Evolutionary conservation across 2,797 vertebrate species (phyloP), one percentile per base, ranked within the genome.

Genomic region (Tachyglossus aculeatus): DNA sequence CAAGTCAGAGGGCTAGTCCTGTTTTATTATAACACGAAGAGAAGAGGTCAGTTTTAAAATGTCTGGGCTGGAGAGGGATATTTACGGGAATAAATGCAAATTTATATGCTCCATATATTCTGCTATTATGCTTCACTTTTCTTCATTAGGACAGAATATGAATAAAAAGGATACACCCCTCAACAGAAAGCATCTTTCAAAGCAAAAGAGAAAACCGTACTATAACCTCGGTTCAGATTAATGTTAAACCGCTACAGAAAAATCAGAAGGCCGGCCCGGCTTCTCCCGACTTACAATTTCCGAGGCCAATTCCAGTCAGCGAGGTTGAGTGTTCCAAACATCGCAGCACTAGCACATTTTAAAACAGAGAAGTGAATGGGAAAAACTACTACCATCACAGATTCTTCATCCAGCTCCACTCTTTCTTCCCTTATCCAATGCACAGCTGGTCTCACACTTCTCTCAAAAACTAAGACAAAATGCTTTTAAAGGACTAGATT

Each of bases 371-470:
- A 1, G 15, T 45, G 54, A 40, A 71, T 11, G 47, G 5, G 37
- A 36, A 52, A 25, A 70, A 34, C 37, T 34, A 19, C n/a, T 34
- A 61, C 9, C 29, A 37, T 44, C 6, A 9, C 2, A 52, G 33
- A 31, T 55, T 43, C 41, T 2, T 25, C 21, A 29, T 19, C 10
- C 19, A 37, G n/a, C n/a, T 47, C 12, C 51, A 19, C 34, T 18
- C 29, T 24, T 6, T 58, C 34, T 15, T 71, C 36, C 59, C n/a
- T 18, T n/a, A 15, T 38, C 32, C 54, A 65, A 47, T 45, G 63
- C 48, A 50, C 76, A 86, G 40, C 71, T 74, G 44, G 27, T 27
- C 79, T 61, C 53, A 80, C 31, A 53, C 65, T 62, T 58, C 19
- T 38, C 62, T 41, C 58, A 65, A n/a, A n/a, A n/a, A n/a, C n/a